Conservation (phyloP, 2,797 vertebrate genomes). For the Ispidina picta region DNA sequence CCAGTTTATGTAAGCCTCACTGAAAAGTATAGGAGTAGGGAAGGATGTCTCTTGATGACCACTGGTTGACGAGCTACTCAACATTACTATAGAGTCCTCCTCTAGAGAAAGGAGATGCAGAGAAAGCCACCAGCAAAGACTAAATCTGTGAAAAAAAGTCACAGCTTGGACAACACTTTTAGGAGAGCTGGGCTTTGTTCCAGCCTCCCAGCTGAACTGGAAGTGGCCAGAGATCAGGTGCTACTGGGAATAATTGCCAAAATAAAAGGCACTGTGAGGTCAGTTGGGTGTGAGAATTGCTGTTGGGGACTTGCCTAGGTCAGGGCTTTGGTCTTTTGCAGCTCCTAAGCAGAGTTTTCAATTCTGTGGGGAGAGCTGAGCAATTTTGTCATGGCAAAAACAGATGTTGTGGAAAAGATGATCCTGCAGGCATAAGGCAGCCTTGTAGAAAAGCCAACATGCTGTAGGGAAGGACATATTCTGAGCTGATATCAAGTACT, state of each 20-base stretch:
- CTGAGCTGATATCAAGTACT: neutral
- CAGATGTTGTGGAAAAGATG: slow-evolving; percentile 5
- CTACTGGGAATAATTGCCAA: neutral
- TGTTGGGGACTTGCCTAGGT: neutral
- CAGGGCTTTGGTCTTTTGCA: neutral
- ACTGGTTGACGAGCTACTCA: neutral
- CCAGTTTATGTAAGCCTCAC: neutral
- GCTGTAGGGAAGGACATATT: neutral
- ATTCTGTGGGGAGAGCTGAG: neutral
- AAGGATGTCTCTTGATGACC: neutral
- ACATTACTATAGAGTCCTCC: neutral
- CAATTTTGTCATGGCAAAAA: neutral
- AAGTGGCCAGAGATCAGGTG: neutral
- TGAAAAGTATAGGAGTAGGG: neutral
- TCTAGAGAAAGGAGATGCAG: neutral
- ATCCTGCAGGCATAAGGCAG: neutral
- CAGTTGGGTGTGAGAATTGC: neutral
- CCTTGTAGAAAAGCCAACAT: neutral
- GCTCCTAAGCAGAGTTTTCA: neutral
- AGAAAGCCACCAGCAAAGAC: neutral
- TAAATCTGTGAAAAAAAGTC: neutral
- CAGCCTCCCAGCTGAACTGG: slow-evolving; percentile 14
- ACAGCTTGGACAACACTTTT: neutral
- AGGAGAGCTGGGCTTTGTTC: slow-evolving; percentile 7
- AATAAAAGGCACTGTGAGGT: neutral